These are phyloP conservation scores for Irena cyanogastra DNA, from an alignment of 2,113 vertebrate genomes.

Conservation along the genomic window DNA sequence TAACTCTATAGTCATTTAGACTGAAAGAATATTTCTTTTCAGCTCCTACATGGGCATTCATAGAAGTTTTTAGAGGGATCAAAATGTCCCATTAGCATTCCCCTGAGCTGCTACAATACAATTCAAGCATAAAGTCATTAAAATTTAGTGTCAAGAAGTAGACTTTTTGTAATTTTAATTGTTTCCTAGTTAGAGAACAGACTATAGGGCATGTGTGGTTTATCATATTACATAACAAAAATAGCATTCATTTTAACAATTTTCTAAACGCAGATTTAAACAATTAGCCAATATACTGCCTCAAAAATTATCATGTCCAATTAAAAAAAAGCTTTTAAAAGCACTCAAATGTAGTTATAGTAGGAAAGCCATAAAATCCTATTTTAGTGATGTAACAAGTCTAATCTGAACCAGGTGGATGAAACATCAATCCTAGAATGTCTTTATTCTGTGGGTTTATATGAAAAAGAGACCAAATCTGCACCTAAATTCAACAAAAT, in stretches of 20 bases:
- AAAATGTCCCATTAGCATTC: not conserved
- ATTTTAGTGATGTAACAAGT: not conserved
- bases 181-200: constrained; percentile 48
- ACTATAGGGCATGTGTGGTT: constrained; percentile 12
- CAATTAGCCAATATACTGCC: constrained; percentile 24
- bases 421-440: not conserved
- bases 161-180: not conserved
- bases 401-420: not conserved
- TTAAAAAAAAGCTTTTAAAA: not conserved
- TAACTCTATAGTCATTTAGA: not conserved
- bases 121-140: not conserved
- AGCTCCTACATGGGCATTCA: not conserved
- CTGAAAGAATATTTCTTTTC: not conserved
- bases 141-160: not conserved
- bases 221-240: constrained; percentile 48
- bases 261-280: constrained; percentile 58
- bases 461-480: not conserved
- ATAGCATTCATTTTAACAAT: constrained; percentile 47
- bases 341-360: constrained; percentile 18
- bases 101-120: not conserved
- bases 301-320: constrained; percentile 10
- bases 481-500: not conserved
- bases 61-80: not conserved
- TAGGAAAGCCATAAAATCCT: constrained; percentile 12
- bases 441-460: not conserved